Base-by-base conservation (phyloP, 1,140 invertebrate species). In the Caenorhabditis inopinata region DNA sequence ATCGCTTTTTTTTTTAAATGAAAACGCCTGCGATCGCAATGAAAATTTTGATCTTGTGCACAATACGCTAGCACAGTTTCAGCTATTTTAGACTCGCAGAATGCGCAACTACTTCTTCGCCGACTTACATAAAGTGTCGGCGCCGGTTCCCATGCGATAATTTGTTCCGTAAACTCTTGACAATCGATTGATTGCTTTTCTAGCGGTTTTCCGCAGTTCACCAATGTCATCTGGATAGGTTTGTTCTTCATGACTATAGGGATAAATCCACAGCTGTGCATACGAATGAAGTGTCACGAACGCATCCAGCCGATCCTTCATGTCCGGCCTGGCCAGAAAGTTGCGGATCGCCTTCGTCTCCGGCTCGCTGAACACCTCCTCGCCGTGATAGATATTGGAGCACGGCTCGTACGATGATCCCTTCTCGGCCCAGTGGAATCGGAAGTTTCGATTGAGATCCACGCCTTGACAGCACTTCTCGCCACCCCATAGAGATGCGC, bases 361-460 rank as follows among this genome's bases (percentile, higher is more conserved):
- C 1, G 87, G 87, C 49, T 88, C 87, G 79, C 85, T 87, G 74
- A 89, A 88, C 1, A 86, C 87, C 1, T 77, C 74, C 18, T 83
- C 79, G 45, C 87, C 87, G 18, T 84, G 85, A 53, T 85, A 88
- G 23, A 89, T 73, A 74, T 88, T 87, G 0, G 87, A 89, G 74
- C 87, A 88, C 18, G 87, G 87, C 81, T 88, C 88, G 16, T 68
- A 73, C 12, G 78, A 83, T 12, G 86, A 84, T 12, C 87, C 87
- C 12, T 84, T 81, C 18, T 89, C 86, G 5, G 82, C 82, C 86
- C 86, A 88, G 48, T 89, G 87, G 74, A 89, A 88, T 47, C 87
- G 85, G 74, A 88, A 88, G 38, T 88, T 88, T 38, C 87, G 45
- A 75, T 88, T 88, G 23, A 88, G 62, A 82, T 88, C 87, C 0